phyloP scores from a whole-genome alignment of 2,888 invertebrate species.

The Nasonovia ribisnigri region DNA sequence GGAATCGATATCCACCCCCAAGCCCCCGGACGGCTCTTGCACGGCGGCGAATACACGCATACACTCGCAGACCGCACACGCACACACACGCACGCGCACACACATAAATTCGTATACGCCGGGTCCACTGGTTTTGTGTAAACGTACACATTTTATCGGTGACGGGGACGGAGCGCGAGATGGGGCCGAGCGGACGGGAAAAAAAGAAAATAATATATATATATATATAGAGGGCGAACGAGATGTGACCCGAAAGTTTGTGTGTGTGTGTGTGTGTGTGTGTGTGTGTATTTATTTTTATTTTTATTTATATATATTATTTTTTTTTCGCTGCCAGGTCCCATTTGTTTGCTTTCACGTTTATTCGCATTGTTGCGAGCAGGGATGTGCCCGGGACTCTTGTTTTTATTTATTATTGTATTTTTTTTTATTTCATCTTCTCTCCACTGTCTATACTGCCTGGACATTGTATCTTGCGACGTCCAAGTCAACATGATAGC shows the following conservation, averaged over 20 bases:
- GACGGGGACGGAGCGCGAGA: neutral
- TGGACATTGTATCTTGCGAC: neutral
- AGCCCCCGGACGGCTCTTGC: slow-evolving; percentile 24
- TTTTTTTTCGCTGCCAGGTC: slow-evolving; percentile 25
- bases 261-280: slow-evolving; percentile 19
- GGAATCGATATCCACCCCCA: slow-evolving; percentile 56
- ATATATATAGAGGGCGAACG: slow-evolving; percentile 38
- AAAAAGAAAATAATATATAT: slow-evolving; percentile 35
- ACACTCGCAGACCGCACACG: neutral
- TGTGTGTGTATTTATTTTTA: slow-evolving; percentile 15
- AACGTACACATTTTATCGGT: slow-evolving; percentile 58
- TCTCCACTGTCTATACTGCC: neutral
- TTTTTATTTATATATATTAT: slow-evolving; percentile 19
- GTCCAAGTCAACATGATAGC: neutral
- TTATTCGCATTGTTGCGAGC: slow-evolving; percentile 61
- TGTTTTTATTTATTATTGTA: slow-evolving; percentile 60
- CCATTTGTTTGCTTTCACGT: slow-evolving; percentile 59
- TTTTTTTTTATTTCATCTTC: slow-evolving; percentile 11
- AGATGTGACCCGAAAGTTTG: slow-evolving; percentile 62
- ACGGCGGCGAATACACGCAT: neutral
- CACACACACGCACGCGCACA: neutral
- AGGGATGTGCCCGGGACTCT: slow-evolving; percentile 20
- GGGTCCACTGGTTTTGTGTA: slow-evolving; percentile 61
- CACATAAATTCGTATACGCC: slow-evolving; percentile 30
- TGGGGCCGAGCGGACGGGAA: neutral